These are phyloP conservation scores for Syngnathoides biaculeatus DNA, from an alignment of 2,113 vertebrate species.

Conservation along the genomic window DNA sequence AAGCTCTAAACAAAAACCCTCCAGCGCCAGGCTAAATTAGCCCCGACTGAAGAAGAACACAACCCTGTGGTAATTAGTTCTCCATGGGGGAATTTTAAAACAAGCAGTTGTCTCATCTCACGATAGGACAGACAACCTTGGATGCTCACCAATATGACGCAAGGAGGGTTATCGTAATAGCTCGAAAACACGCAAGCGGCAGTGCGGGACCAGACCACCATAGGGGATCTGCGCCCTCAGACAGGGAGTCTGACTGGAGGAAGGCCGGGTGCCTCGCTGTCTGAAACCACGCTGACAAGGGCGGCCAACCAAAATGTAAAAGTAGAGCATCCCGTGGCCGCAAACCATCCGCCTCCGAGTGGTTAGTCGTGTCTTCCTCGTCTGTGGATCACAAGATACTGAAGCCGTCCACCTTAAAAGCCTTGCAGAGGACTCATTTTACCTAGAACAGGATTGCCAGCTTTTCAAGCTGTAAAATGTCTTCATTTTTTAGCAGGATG, in stretches of 20 bases:
- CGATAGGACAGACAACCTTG: conserved; percentile 21
- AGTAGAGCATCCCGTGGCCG: conserved; percentile 44
- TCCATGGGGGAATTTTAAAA: not conserved
- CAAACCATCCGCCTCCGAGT: conserved; percentile 33
- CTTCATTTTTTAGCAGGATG: not conserved
- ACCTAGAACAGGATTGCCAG: not conserved
- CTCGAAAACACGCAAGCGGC: conserved; percentile 44
- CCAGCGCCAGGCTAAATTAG: conserved; percentile 47
- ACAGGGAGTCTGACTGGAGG: conserved; percentile 43
- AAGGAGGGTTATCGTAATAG: conserved; percentile 27
- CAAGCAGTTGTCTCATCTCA: conserved; percentile 18
- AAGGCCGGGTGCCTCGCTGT: conserved; percentile 53
- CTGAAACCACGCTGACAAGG: conserved; percentile 60
- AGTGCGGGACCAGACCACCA: conserved; percentile 58
- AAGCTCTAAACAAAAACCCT: conserved; percentile 49
- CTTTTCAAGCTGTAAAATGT: not conserved
- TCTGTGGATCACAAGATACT: not conserved
- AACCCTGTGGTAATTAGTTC: conserved; percentile 39
- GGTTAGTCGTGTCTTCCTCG: conserved; percentile 27
- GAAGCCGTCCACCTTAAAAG: not conserved
- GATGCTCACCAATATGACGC: conserved; percentile 32
- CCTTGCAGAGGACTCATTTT: not conserved
- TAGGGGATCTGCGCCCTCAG: conserved; percentile 45
- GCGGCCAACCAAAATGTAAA: conserved; percentile 54
- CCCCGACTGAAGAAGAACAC: conserved; percentile 40